A percentile compares a stretch with the other conserved stretches of the same genome.
These are phyloP conservation scores for Pseudomyrmex concolor DNA, from an alignment of 1,140 invertebrate genomes.

Conservation along the genomic window DNA sequence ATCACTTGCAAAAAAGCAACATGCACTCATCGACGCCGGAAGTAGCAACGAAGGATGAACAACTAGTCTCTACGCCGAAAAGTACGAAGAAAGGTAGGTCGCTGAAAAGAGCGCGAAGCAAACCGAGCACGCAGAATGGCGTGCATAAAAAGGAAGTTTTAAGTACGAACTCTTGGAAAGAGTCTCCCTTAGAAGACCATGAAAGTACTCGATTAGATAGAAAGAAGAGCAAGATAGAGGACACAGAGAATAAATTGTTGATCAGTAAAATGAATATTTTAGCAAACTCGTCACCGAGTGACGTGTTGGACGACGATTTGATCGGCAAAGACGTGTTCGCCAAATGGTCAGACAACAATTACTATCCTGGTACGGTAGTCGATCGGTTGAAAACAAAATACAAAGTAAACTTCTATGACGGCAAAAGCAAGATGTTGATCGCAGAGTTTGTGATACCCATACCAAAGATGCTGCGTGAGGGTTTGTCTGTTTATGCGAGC, in stretches of 20 bases:
- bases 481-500: conserved; percentile 79
- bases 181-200: not conserved
- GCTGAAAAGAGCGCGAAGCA: conserved; percentile 57
- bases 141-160: too few species aligned
- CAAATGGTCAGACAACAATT: conserved; percentile 88
- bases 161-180: not conserved
- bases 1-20: conserved; percentile 46
- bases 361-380: conserved; percentile 86
- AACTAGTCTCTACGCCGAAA: conserved; percentile 31
- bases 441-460: conserved; percentile 87
- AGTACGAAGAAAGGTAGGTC: conserved; percentile 55
- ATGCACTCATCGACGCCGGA: conserved; percentile 79
- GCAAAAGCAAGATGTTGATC: conserved; percentile 85
- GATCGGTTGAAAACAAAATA: conserved; percentile 86
- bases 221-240: conserved; percentile 61
- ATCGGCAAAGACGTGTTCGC: conserved; percentile 86
- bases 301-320: conserved; percentile 57
- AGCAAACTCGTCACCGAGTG: not conserved
- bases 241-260: not conserved
- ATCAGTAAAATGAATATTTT: not conserved
- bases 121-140: conserved; percentile 32
- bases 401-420: conserved; percentile 87
- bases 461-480: conserved; percentile 68
- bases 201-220: not conserved
- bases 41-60: not conserved